Evolutionary conservation across 2,113 vertebrate species (phyloP), one percentile per base, ranked within the genome.

Genomic region (Cavia porcellus): DNA sequence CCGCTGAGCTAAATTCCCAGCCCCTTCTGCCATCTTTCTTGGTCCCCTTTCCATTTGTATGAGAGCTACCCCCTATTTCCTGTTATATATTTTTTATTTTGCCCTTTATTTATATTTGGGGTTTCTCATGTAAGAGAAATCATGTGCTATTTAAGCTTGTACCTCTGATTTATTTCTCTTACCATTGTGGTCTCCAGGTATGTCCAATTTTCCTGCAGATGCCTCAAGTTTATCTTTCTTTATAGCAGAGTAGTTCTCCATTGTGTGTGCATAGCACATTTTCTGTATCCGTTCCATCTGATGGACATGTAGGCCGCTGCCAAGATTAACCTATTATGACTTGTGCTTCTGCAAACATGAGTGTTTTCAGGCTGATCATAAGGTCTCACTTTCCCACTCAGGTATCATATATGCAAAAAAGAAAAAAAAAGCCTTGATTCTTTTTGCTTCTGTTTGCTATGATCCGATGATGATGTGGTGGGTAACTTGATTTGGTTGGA

Each of bases 361-460:
- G 15, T 64, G 32, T 64, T 84, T 95, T 86, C 92, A 84, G 70
- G 22, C 15, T 70, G 2, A 22, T n/a, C 0, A 0, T 81, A 55
- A 91, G 57, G 38, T 22, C 42, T 89, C n/a, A 61, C 25, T 77
- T 85, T 97, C 94, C 50, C 62, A 15, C n/a, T 87, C 7, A 66
- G 0, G 57, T 72, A 35, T 6, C 47, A 4, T n/a, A 30, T 35
- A 10, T 32, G 2, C 87, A 7, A 35, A 52, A 32, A 47, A 77
- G 28, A 11, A 14, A 88, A 92, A 90, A 88, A 92, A 50, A 8
- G 5, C 19, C 64, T 85, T 81, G 85, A 50, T 61, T 81, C 1
- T 42, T 94, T 85, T 64, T 77, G 20, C 64, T 90, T 81, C 32
- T 66, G 5, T 55, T 59, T 55, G 47, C 81, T 90, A 20, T 55